Evolutionary conservation across 2,113 vertebrate genomes (phyloP).

Genomic region (Ameiurus melas): DNA sequence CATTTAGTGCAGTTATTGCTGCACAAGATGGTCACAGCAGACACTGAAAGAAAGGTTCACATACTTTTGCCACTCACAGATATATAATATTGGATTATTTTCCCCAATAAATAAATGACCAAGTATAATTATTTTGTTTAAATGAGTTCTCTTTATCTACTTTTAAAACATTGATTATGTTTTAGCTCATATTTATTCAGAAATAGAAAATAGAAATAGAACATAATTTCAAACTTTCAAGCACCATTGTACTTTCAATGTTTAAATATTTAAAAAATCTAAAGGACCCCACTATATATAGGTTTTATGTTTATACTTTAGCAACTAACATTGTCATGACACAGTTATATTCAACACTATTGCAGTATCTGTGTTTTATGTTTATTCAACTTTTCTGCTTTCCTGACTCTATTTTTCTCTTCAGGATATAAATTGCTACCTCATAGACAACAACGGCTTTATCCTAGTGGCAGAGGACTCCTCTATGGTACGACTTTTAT

Average conservation of each 20-base stretch:
- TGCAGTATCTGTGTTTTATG: not conserved
- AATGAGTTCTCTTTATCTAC: too few relatives aligned
- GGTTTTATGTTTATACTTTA: not conserved
- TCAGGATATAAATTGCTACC: conserved; percentile 94
- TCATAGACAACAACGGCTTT: conserved; percentile 98
- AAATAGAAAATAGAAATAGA: too few relatives aligned
- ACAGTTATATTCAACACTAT: not conserved
- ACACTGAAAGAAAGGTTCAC: too few relatives aligned
- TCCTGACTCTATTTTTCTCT: conserved; percentile 6
- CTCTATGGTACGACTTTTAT: conserved; percentile 76
- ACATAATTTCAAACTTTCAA: too few relatives aligned
- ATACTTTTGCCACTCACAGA: too few relatives aligned
- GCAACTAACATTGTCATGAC: not conserved
- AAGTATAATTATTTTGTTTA: too few relatives aligned
- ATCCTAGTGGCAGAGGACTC: conserved; percentile 94
- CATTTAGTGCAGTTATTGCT: too few relatives aligned
- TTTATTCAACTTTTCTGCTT: conserved; percentile 4
- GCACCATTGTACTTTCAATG: not conserved
- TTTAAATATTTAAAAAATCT: not conserved
- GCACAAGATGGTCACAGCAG: too few relatives aligned
- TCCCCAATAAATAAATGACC: too few relatives aligned
- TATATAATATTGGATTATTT: too few relatives aligned
- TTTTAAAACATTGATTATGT: too few relatives aligned
- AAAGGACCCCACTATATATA: not conserved
- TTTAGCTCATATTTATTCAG: too few relatives aligned